A percentile compares a stretch with the other conserved stretches of the same genome.
Evolutionary conservation across 2,888 invertebrate species (phyloP).

Genomic region (Candidula unifasciata): DNA sequence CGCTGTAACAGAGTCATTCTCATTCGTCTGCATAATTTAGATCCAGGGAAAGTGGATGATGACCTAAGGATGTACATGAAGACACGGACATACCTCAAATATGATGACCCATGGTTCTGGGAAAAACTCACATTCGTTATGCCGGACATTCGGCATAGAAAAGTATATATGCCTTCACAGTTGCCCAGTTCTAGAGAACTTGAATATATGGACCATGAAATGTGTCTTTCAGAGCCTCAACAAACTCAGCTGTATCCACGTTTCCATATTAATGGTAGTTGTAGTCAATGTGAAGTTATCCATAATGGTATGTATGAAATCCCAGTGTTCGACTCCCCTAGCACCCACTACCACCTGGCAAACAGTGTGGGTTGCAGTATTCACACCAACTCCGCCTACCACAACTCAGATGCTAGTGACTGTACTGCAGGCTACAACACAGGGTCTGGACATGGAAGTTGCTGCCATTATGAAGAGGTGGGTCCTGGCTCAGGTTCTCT

Average conservation of each 20-base stretch:
- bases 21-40: constrained; percentile 89
- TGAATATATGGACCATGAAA: background rate
- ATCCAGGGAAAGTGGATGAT: constrained; percentile 89
- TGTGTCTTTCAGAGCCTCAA: background rate
- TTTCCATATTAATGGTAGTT: background rate
- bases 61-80: constrained; percentile 91
- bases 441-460: constrained; percentile 39
- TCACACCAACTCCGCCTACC: constrained; percentile 49
- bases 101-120: constrained; percentile 96
- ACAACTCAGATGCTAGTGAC: constrained; percentile 42
- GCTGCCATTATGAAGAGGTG: constrained; percentile 58
- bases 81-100: constrained; percentile 89
- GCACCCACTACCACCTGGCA: constrained; percentile 50
- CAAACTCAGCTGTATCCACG: constrained; percentile 26
- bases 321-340: constrained; percentile 47
- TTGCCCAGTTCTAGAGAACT: constrained; percentile 28
- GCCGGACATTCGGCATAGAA: constrained; percentile 78
- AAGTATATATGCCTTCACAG: constrained; percentile 11
- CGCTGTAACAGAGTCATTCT: constrained; percentile 88
- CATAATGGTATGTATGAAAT: constrained; percentile 55
- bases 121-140: constrained; percentile 91
- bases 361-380: constrained; percentile 28
- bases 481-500: constrained; percentile 46
- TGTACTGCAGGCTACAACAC: constrained; percentile 53
- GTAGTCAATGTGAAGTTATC: constrained; percentile 15